Conservation (phyloP, 92 coral and sea anemone species). For the Nematostella vectensis region DNA sequence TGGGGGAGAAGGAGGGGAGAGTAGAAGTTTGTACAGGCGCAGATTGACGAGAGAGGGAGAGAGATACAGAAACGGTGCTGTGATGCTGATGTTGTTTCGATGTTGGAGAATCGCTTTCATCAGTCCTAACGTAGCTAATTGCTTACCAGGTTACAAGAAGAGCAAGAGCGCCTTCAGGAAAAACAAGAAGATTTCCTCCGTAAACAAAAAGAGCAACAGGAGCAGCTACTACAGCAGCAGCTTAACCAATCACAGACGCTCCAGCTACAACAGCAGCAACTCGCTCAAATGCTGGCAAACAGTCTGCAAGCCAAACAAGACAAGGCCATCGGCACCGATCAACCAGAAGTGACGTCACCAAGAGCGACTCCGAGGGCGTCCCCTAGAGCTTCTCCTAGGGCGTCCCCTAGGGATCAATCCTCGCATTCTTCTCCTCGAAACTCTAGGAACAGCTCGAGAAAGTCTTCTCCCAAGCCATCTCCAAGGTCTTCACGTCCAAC, state of each 20-base stretch:
- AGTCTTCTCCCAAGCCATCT: constrained; percentile 41
- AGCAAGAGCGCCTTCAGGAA: constrained; percentile 70
- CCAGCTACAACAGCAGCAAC: constrained; percentile 74
- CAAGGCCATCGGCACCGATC: constrained; percentile 25
- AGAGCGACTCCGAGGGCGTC: constrained; percentile 31
- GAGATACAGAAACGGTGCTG: constrained; percentile 43
- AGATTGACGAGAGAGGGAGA: constrained; percentile 64
- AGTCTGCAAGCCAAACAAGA: constrained; percentile 35
- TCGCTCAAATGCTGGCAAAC: constrained; percentile 63
- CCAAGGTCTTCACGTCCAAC: constrained; percentile 39
- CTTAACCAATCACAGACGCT: constrained; percentile 69
- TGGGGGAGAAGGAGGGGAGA: too few species aligned
- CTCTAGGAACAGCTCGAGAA: constrained; percentile 33
- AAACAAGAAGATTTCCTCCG: constrained; percentile 82
- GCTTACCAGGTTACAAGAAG: constrained; percentile 57
- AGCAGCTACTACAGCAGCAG: constrained; percentile 80
- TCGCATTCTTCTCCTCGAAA: constrained; percentile 21
- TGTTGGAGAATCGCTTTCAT: too few species aligned
- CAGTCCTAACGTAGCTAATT: too few species aligned
- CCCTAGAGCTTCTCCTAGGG: constrained; percentile 21
- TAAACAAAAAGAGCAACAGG: constrained; percentile 83
- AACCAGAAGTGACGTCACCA: constrained; percentile 30
- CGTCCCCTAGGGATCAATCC: constrained; percentile 12
- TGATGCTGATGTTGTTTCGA: too few species aligned
- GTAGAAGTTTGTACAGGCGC: constrained; percentile 31